Percentiles rank a stretch among this genome's conserved stretches.
Conservation (phyloP, 2,797 vertebrate genomes). For the Sebastiscus tertius region DNA sequence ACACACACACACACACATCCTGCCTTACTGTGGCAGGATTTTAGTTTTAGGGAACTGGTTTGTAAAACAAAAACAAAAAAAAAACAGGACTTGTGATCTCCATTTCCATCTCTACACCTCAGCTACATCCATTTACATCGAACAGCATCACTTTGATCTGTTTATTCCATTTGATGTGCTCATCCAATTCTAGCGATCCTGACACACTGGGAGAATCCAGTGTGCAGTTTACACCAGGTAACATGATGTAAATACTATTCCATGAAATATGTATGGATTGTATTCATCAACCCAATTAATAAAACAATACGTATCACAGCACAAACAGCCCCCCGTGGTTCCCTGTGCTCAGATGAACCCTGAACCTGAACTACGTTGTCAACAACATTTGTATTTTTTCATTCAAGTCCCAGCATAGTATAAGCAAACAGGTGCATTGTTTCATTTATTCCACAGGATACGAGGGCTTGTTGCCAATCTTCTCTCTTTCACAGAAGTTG, state of each 20-base stretch:
- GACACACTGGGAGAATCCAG: not conserved
- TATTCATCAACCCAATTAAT: conserved; percentile 30
- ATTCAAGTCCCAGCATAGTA: not conserved
- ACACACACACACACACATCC: not conserved
- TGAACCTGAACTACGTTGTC: not conserved
- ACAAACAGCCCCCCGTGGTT: not conserved
- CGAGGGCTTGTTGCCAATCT: not conserved
- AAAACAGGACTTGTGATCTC: not conserved
- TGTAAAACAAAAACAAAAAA: not conserved
- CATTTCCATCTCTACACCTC: not conserved
- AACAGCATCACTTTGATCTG: conserved; percentile 35
- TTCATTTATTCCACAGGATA: not conserved
- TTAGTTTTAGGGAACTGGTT: not conserved
- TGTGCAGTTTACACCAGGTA: conserved; percentile 23
- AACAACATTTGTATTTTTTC: not conserved
- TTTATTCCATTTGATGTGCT: conserved; percentile 44
- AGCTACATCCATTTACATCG: not conserved
- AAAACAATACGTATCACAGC: conserved; percentile 15
- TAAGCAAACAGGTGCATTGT: conserved; percentile 5
- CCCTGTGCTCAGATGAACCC: conserved; percentile 6
- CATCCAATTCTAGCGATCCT: not conserved
- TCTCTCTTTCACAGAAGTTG: not conserved
- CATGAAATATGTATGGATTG: conserved; percentile 18
- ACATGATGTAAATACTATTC: conserved; percentile 19
- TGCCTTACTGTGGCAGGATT: not conserved